phyloP scores from a whole-genome alignment of 1,140 invertebrate genomes.

The Chironomus striatipennis region DNA sequence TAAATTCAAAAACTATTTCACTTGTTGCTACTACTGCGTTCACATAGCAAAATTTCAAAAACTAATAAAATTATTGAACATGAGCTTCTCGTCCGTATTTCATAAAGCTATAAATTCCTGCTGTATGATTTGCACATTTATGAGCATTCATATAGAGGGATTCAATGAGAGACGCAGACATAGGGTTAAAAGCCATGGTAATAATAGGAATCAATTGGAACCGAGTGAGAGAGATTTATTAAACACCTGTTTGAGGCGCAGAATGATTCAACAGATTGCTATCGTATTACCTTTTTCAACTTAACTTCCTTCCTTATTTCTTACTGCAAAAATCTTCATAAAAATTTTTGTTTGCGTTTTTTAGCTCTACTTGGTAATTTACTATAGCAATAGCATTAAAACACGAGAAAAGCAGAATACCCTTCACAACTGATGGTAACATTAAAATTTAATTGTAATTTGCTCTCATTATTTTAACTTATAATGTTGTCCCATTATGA shows the following conservation, averaged over 20 bases:
- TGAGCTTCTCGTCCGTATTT: neutral
- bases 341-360: neutral
- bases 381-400: neutral
- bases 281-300: neutral
- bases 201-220: neutral
- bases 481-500: slow-evolving; percentile 14
- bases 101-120: neutral
- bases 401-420: no score
- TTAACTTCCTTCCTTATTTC: neutral
- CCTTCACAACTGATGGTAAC: neutral
- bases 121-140: neutral
- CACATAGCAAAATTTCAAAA: neutral
- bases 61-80: slow-evolving; percentile 4
- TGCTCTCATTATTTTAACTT: neutral
- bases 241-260: neutral
- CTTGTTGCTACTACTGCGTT: no score
- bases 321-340: neutral
- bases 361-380: neutral
- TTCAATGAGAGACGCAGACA: neutral
- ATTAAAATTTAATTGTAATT: slow-evolving; percentile 10
- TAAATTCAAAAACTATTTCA: no score
- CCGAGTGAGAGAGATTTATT: slow-evolving; percentile 5
- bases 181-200: neutral
- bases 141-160: neutral
- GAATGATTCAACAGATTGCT: neutral